A percentile compares a stretch with the other conserved stretches of the same genome.
phyloP scores from a whole-genome alignment of 2,888 invertebrate genomes.

The Melanostoma scalare region DNA sequence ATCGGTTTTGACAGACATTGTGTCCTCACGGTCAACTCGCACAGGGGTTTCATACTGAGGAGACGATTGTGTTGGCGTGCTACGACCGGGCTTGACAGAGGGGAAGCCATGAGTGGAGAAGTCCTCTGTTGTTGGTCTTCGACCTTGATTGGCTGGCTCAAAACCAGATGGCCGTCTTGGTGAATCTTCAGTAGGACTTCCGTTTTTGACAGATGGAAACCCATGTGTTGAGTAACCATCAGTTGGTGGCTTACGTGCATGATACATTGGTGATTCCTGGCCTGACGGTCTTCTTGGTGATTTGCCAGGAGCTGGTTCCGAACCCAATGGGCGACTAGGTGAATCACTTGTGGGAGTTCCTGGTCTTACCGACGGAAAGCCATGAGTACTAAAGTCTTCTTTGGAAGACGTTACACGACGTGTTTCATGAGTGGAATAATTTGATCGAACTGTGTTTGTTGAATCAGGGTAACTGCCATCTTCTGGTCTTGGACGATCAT shows the following conservation, averaged over 20 bases:
- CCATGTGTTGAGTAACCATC: slow-evolving; percentile 67
- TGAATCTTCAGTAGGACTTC: slow-evolving; percentile 45
- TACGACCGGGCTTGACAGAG: slow-evolving; percentile 75
- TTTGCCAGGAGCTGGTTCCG: slow-evolving; percentile 21
- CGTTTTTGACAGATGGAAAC: slow-evolving; percentile 62
- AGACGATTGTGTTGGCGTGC: slow-evolving; percentile 42
- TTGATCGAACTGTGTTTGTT: slow-evolving; percentile 35
- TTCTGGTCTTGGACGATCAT: slow-evolving; percentile 43
- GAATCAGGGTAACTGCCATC: slow-evolving; percentile 29
- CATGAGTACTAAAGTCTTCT: slow-evolving; percentile 67
- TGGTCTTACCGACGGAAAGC: slow-evolving; percentile 73
- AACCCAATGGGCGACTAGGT: slow-evolving; percentile 32
- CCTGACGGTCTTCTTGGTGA: slow-evolving; percentile 48
- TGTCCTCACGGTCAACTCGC: slow-evolving; percentile 59
- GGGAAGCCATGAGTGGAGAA: slow-evolving; percentile 77
- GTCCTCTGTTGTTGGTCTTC: slow-evolving; percentile 66
- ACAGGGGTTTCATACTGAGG: slow-evolving; percentile 75
- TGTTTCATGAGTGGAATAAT: slow-evolving; percentile 65
- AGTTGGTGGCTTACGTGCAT: slow-evolving; percentile 43
- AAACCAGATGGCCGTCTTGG: slow-evolving; percentile 41
- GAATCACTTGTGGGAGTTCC: slow-evolving; percentile 57
- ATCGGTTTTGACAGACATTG: slow-evolving; percentile 50
- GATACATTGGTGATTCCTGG: slow-evolving; percentile 38
- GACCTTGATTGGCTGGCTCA: slow-evolving; percentile 31
- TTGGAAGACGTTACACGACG: slow-evolving; percentile 55